These are phyloP conservation scores for Lycorma delicatula DNA, from an alignment of 1,140 invertebrate species.

Conservation along the genomic window DNA sequence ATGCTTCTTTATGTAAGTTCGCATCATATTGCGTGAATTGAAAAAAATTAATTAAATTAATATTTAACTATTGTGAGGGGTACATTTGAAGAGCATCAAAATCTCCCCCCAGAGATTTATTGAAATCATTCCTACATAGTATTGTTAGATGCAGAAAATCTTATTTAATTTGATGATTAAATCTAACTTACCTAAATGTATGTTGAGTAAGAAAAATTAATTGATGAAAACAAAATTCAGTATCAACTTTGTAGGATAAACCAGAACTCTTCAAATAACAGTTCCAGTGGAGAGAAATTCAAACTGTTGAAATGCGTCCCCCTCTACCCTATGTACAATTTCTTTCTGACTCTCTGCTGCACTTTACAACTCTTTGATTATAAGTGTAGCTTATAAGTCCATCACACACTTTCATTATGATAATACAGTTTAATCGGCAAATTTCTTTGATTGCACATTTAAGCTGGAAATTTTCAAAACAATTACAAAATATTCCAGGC, in stretches of 20 bases:
- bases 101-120: background rate
- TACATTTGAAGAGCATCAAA: background rate
- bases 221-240: background rate
- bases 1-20: slow-evolving; percentile 4
- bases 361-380: too few relatives aligned
- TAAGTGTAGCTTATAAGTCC: too few relatives aligned
- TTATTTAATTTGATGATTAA: background rate
- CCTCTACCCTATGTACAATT: too few relatives aligned
- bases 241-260: background rate
- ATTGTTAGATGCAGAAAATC: background rate
- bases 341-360: too few relatives aligned
- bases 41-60: background rate
- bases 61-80: slow-evolving; percentile 1
- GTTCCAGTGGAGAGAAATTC: slow-evolving; percentile 1
- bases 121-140: background rate
- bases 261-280: slow-evolving; percentile 1
- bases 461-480: too few relatives aligned
- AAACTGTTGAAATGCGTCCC: background rate
- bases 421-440: too few relatives aligned
- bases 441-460: too few relatives aligned
- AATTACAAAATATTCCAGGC: too few relatives aligned
- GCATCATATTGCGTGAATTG: background rate
- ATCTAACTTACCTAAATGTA: background rate
- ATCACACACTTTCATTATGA: too few relatives aligned
- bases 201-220: background rate